A percentile compares a stretch with the other conserved stretches of the same genome.
These are phyloP conservation scores for Rhamnusium bicolor DNA, from an alignment of 2,888 invertebrate genomes.

Conservation along the genomic window DNA sequence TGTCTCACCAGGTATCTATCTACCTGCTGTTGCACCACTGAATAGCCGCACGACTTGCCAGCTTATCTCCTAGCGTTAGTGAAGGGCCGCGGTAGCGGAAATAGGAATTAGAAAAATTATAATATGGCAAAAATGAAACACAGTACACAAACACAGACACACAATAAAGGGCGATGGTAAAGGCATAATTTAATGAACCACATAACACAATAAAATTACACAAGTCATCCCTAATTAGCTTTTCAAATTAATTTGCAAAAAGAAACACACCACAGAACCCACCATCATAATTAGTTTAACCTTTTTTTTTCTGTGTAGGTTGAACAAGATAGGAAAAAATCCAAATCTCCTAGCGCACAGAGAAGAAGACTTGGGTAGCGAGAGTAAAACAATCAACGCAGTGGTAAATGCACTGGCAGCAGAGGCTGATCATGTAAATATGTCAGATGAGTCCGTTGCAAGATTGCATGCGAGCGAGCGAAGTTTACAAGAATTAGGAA, in stretches of 20 bases:
- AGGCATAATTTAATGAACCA: slow-evolving; percentile 59
- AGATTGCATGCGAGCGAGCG: slow-evolving; percentile 67
- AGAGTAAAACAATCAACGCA: slow-evolving; percentile 91
- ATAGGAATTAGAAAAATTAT: slow-evolving; percentile 7
- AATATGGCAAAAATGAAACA: slow-evolving; percentile 42
- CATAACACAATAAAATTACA: slow-evolving; percentile 35
- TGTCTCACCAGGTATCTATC: too few relatives aligned
- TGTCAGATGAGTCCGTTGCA: slow-evolving; percentile 82
- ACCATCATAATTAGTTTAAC: not conserved
- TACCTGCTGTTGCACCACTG: too few relatives aligned
- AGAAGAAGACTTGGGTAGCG: slow-evolving; percentile 79
- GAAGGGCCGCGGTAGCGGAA: too few relatives aligned
- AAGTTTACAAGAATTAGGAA: slow-evolving; percentile 75
- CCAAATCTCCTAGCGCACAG: slow-evolving; percentile 92
- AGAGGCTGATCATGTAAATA: slow-evolving; percentile 89
- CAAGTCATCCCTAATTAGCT: slow-evolving; percentile 23
- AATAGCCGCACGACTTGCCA: too few relatives aligned
- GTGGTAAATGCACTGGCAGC: slow-evolving; percentile 94
- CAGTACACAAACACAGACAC: slow-evolving; percentile 52
- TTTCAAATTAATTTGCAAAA: slow-evolving; percentile 42
- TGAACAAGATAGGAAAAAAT: slow-evolving; percentile 99
- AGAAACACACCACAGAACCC: not conserved
- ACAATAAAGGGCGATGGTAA: slow-evolving; percentile 56
- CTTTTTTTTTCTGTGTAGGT: slow-evolving; percentile 59
- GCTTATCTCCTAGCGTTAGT: too few relatives aligned